Conservation (phyloP, 1,140 invertebrate genomes). For the Drosophila pachea region DNA sequence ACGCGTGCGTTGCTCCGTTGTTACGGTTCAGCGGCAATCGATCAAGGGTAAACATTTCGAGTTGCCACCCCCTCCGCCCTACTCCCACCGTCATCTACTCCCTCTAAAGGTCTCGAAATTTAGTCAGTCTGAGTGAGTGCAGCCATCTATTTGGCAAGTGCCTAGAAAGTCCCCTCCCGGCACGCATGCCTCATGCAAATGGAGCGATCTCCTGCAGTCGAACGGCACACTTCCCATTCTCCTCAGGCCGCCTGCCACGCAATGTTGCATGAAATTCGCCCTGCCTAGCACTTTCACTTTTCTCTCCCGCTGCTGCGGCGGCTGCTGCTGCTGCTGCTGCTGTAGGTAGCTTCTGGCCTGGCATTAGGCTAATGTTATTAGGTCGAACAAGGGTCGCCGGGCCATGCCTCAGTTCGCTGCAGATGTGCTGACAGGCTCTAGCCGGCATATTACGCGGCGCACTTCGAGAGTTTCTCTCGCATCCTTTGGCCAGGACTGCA, state of each 20-base stretch:
- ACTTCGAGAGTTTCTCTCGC: slow-evolving; percentile 48
- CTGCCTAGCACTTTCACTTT: slow-evolving; percentile 70
- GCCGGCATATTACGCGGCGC: slow-evolving; percentile 66
- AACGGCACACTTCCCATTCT: slow-evolving; percentile 54
- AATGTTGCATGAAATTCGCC: slow-evolving; percentile 71
- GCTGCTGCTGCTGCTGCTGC: not conserved
- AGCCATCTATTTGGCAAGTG: slow-evolving; percentile 62
- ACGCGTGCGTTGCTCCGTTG: slow-evolving; percentile 73
- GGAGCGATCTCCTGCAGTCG: slow-evolving; percentile 56
- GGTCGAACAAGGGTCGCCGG: slow-evolving; percentile 36
- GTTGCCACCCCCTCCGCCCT: slow-evolving; percentile 15
- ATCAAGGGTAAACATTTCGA: slow-evolving; percentile 74
- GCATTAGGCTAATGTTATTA: slow-evolving; percentile 63
- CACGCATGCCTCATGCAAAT: slow-evolving; percentile 45
- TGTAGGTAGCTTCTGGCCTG: slow-evolving; percentile 52
- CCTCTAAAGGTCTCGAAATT: slow-evolving; percentile 51
- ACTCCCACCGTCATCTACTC: slow-evolving; percentile 14
- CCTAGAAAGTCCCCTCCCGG: slow-evolving; percentile 11
- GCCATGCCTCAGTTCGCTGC: slow-evolving; percentile 67
- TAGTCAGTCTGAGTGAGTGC: slow-evolving; percentile 76
- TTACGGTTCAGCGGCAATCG: slow-evolving; percentile 74
- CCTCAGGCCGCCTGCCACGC: slow-evolving; percentile 31
- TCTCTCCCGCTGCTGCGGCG: slow-evolving; percentile 4
- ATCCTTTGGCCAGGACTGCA: slow-evolving; percentile 49
- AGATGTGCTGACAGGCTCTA: slow-evolving; percentile 68